A percentile compares a stretch with the other conserved stretches of the same genome.
Conservation (phyloP, 2,797 vertebrate species). For the Falco columbarius region DNA sequence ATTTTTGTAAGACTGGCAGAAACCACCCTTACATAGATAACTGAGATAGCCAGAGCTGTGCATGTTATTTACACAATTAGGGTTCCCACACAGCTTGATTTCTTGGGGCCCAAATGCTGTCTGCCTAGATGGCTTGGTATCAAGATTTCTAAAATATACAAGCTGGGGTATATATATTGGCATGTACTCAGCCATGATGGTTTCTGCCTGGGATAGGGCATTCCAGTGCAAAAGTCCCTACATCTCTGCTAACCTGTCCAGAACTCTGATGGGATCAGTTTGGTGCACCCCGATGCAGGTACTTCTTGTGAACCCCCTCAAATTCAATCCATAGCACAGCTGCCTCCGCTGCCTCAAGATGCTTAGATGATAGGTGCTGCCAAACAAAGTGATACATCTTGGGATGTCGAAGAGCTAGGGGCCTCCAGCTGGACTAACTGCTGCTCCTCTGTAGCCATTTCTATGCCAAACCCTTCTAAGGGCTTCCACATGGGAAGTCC, state of each 20-base stretch:
- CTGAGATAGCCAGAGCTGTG: background rate
- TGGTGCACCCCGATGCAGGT: fast-evolving
- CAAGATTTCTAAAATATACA: background rate
- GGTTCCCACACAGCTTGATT: background rate
- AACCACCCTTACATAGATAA: background rate
- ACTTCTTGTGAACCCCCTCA: background rate
- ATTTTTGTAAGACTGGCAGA: background rate
- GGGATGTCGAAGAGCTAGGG: background rate
- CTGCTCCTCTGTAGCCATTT: background rate
- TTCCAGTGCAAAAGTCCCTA: background rate
- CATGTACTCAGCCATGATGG: background rate
- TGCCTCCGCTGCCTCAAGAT: background rate
- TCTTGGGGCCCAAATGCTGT: fast-evolving
- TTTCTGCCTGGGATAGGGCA: background rate
- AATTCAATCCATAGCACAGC: background rate
- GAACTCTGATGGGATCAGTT: fast-evolving
- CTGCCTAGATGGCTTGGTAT: background rate
- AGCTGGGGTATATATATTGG: background rate
- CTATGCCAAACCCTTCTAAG: background rate
- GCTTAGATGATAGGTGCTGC: background rate
- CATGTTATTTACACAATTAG: background rate
- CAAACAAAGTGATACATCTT: background rate
- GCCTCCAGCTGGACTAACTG: background rate
- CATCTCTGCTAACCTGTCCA: background rate
- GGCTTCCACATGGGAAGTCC: background rate